phyloP scores from a whole-genome alignment of 2,113 vertebrate genomes.

The Chaetops frenatus region DNA sequence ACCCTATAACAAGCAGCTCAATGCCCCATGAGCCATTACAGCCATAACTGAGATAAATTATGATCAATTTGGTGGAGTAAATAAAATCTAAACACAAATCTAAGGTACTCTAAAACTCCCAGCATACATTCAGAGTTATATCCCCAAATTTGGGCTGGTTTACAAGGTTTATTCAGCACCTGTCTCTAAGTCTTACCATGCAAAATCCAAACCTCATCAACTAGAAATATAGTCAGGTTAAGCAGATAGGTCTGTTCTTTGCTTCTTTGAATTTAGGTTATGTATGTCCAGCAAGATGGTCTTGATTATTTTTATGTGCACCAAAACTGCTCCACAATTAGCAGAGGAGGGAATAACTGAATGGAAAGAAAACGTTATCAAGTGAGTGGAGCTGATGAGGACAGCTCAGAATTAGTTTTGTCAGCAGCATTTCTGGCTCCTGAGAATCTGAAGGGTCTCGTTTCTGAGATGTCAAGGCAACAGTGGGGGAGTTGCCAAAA shows the following conservation, averaged over 20 bases:
- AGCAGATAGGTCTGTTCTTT: neutral
- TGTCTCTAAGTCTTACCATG: neutral
- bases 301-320: neutral
- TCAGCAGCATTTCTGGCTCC: neutral
- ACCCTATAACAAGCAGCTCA: neutral
- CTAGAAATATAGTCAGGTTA: neutral
- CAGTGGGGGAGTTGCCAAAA: constrained; percentile 44
- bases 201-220: neutral
- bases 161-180: neutral
- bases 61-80: neutral
- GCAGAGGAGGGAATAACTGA: neutral
- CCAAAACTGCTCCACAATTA: neutral
- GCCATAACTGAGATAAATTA: neutral
- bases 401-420: neutral
- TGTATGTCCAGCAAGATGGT: neutral
- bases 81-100: neutral
- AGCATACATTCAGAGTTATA: neutral
- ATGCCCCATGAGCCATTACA: neutral
- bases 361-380: neutral
- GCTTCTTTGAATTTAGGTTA: neutral
- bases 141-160: neutral
- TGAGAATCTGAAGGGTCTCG: constrained; percentile 50
- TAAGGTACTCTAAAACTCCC: neutral
- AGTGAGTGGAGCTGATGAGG: neutral
- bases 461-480: constrained; percentile 17